Evolutionary conservation across 2,797 vertebrate species (phyloP).

Genomic region (Dendrocincla tyrannina): DNA sequence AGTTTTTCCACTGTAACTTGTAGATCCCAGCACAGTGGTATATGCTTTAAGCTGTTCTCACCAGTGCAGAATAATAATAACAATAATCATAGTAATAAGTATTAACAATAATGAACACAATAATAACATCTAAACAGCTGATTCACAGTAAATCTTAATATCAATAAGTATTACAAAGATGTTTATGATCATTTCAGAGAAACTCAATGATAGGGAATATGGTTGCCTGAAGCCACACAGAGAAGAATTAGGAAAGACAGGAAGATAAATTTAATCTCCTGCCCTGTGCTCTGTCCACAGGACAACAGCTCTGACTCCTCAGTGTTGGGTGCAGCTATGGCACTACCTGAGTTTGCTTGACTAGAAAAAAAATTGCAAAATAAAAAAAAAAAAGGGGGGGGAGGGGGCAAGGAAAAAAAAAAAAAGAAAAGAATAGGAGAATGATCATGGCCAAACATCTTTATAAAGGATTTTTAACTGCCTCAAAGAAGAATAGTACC

Average conservation of each 20-base stretch:
- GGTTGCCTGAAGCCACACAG: background rate
- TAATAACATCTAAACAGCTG: background rate
- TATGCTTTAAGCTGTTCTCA: conserved; percentile 1
- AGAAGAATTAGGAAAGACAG: background rate
- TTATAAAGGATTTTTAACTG: background rate
- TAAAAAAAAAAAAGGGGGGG: accelerated
- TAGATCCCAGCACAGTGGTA: conserved; percentile 29
- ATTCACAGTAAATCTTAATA: background rate
- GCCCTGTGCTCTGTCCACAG: background rate
- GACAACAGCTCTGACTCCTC: background rate
- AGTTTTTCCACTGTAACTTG: background rate
- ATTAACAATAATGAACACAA: background rate
- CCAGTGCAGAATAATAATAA: background rate
- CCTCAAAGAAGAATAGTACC: background rate
- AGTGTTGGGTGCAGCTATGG: conserved; percentile 1
- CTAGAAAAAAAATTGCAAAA: background rate
- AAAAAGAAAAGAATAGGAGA: accelerated
- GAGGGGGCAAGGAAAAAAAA: no score
- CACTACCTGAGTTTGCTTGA: background rate
- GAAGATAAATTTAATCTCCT: conserved; percentile 28
- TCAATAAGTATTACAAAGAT: background rate
- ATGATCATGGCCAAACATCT: background rate
- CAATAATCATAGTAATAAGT: background rate
- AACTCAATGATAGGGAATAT: background rate
- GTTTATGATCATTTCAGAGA: background rate